These are phyloP conservation scores for Anhinga rufa DNA, from an alignment of 2,113 vertebrate species.

Conservation along the genomic window DNA sequence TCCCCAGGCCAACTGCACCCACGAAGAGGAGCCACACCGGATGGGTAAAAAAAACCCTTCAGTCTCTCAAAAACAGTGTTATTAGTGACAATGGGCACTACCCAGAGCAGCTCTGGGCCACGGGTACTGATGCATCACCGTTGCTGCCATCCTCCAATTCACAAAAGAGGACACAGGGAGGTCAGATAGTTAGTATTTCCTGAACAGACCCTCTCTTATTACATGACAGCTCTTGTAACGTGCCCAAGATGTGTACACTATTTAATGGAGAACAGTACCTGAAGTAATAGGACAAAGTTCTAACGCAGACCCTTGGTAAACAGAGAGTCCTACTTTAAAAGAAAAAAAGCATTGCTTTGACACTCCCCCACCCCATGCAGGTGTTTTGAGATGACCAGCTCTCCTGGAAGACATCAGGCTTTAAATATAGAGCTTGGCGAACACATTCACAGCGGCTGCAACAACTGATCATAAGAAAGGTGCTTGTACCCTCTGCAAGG, in stretches of 20 bases:
- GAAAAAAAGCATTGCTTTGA: background rate
- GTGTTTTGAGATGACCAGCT: background rate
- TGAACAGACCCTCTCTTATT: background rate
- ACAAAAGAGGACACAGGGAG: background rate
- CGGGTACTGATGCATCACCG: background rate
- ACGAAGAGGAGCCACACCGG: background rate
- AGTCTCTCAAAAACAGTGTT: background rate
- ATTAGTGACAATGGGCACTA: background rate
- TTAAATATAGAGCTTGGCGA: background rate
- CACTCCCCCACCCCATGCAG: rapidly evolving
- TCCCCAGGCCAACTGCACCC: background rate
- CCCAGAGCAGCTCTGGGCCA: background rate
- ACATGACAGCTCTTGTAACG: background rate
- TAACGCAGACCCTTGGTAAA: background rate
- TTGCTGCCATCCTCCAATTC: background rate
- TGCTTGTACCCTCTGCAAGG: background rate
- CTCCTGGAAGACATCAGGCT: background rate
- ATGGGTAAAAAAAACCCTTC: background rate
- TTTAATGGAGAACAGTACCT: background rate
- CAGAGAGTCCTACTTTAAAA: background rate
- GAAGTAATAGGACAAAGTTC: background rate
- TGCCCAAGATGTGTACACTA: background rate
- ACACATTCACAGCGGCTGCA: background rate
- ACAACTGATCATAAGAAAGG: background rate
- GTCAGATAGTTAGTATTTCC: background rate